Evolutionary conservation across 1,140 invertebrate genomes (phyloP).

Genomic region (Drosophila rufa): DNA sequence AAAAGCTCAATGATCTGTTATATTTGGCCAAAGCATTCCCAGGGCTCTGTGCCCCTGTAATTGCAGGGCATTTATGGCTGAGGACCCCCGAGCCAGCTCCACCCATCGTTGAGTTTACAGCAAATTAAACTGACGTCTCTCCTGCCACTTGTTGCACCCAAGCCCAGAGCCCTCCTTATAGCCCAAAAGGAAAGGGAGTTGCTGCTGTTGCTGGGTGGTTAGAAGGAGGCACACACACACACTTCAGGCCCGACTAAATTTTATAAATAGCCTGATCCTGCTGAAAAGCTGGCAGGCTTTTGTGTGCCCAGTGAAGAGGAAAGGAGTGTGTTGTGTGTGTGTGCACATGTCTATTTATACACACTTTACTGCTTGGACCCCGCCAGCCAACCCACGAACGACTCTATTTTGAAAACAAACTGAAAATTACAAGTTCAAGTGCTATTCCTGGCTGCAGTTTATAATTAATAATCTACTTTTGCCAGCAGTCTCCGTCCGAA

Average conservation of each 20-base stretch:
- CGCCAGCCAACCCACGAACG: background rate
- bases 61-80: constrained; percentile 24
- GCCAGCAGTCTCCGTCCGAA: constrained; percentile 29
- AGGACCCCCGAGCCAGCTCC: constrained; percentile 10
- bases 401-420: constrained; percentile 43
- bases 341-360: constrained; percentile 36
- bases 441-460: constrained; percentile 46
- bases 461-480: constrained; percentile 62
- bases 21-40: constrained; percentile 45
- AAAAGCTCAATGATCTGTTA: constrained; percentile 80
- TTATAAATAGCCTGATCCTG: constrained; percentile 77
- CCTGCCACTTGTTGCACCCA: constrained; percentile 69
- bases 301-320: constrained; percentile 66
- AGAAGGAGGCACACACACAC: constrained; percentile 2
- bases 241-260: constrained; percentile 16
- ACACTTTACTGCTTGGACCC: constrained; percentile 4
- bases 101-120: constrained; percentile 52
- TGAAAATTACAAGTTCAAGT: constrained; percentile 29
- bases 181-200: constrained; percentile 8
- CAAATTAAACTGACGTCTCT: constrained; percentile 65
- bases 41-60: constrained; percentile 8
- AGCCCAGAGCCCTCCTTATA: background rate
- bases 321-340: constrained; percentile 40
- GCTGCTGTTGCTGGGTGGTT: background rate
- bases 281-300: constrained; percentile 36